Conservation (phyloP, 1,140 invertebrate species). For the Choristoneura fumiferana region DNA sequence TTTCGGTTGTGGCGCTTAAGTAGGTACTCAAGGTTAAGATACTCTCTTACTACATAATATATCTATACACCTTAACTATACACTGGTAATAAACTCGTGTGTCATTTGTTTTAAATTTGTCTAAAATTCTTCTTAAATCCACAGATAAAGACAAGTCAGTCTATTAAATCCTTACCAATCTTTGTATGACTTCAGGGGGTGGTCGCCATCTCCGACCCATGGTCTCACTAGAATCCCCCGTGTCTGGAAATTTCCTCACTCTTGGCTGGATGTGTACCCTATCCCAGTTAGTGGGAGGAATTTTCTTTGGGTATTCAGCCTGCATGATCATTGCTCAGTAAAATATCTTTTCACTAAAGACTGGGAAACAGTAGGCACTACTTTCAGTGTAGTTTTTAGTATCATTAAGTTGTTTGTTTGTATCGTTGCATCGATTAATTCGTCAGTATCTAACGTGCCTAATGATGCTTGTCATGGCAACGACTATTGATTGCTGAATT, state of each 20-base stretch:
- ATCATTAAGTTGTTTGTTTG: not conserved
- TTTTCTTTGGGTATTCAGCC: conserved; percentile 53
- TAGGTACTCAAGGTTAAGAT: no score
- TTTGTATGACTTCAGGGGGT: conserved; percentile 43
- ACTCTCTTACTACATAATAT: no score
- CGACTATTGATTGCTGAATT: no score
- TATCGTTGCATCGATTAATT: not conserved
- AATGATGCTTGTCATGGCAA: no score
- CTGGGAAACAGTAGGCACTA: not conserved
- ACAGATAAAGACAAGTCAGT: no score
- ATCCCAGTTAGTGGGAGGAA: conserved; percentile 43
- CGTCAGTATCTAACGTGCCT: no score
- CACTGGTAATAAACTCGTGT: no score
- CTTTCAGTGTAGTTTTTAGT: not conserved
- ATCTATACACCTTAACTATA: no score
- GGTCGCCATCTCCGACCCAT: conserved; percentile 42
- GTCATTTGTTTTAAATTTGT: no score
- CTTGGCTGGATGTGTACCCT: conserved; percentile 50
- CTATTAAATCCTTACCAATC: conserved; percentile 44
- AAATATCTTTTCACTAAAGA: not conserved
- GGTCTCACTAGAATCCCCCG: conserved; percentile 48
- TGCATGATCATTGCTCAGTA: conserved; percentile 42
- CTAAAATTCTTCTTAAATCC: no score
- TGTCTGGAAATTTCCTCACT: conserved; percentile 44
- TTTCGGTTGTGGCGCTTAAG: no score